Conservation (phyloP, 2,113 vertebrate genomes). For the Coptodon bakossiorum region DNA sequence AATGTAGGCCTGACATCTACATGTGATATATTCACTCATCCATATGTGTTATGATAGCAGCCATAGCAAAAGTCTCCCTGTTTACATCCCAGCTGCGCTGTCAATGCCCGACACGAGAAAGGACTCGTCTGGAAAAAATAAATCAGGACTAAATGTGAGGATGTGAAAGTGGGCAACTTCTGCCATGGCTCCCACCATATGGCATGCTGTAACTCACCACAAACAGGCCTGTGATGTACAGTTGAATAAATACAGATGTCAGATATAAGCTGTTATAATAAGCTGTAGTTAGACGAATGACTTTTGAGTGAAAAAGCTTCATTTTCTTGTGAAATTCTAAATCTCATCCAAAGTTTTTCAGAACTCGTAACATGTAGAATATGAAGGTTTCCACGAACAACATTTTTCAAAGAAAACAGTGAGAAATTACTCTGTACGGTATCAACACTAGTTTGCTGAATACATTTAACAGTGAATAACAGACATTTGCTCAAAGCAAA, state of each 20-base stretch:
- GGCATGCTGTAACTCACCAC: constrained; percentile 9
- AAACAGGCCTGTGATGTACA: constrained; percentile 48
- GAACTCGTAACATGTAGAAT: background rate
- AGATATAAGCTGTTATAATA: constrained; percentile 57
- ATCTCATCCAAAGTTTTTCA: constrained; percentile 5
- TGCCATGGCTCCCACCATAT: background rate
- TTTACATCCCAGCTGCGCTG: constrained; percentile 6
- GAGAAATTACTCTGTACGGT: background rate
- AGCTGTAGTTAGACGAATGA: constrained; percentile 48
- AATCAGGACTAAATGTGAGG: background rate
- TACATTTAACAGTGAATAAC: background rate
- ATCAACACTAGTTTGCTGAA: background rate
- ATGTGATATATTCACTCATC: background rate
- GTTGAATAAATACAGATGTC: constrained; percentile 48
- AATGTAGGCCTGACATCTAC: background rate
- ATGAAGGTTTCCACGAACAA: background rate
- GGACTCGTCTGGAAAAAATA: background rate
- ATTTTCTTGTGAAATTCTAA: constrained; percentile 34
- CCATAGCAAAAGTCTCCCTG: constrained; percentile 3
- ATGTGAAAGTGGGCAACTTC: background rate
- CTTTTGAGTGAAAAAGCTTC: constrained; percentile 9
- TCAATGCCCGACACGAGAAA: background rate
- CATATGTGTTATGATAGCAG: background rate
- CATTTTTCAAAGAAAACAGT: background rate
- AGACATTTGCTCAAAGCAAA: background rate